A percentile compares a stretch with the other conserved stretches of the same genome.
These are phyloP conservation scores for Plumapathes pennacea DNA, from an alignment of 92 coral and sea anemone genomes.

Conservation along the genomic window DNA sequence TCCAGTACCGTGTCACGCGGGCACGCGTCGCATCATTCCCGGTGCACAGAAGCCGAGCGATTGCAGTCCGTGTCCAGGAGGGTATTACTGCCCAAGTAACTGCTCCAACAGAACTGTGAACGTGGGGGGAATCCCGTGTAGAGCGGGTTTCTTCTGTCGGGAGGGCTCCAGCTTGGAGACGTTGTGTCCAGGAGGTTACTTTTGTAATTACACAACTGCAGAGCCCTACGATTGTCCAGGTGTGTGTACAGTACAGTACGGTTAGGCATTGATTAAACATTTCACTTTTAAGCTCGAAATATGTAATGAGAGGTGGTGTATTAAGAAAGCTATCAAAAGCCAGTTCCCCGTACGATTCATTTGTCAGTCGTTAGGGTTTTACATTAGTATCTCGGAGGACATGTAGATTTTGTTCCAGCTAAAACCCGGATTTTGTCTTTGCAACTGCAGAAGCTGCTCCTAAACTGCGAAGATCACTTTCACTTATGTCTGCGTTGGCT, in stretches of 20 bases:
- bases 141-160: conserved; percentile 66
- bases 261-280: too few species aligned
- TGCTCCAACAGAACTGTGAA: conserved; percentile 47
- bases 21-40: conserved; percentile 70
- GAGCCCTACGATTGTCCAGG: conserved; percentile 83
- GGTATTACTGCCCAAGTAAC: conserved; percentile 82
- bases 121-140: conserved; percentile 83
- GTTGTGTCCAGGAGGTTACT: conserved; percentile 83
- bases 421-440: too few species aligned
- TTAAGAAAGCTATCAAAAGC: too few species aligned
- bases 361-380: too few species aligned
- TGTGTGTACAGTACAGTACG: conserved; percentile 8
- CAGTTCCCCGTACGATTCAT: too few species aligned
- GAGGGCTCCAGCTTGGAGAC: conserved; percentile 71
- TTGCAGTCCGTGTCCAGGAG: conserved; percentile 84
- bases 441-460: too few species aligned
- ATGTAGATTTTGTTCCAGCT: too few species aligned
- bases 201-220: conserved; percentile 70
- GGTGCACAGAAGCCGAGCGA: conserved; percentile 79
- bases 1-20: conserved; percentile 84
- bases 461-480: too few species aligned
- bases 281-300: too few species aligned
- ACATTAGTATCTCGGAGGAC: too few species aligned
- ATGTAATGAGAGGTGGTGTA: too few species aligned
- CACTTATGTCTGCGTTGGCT: too few species aligned